Percentiles rank a stretch among this genome's conserved stretches.
These are phyloP conservation scores for Mustela lutreola DNA, from an alignment of 2,113 vertebrate species.

Conservation along the genomic window DNA sequence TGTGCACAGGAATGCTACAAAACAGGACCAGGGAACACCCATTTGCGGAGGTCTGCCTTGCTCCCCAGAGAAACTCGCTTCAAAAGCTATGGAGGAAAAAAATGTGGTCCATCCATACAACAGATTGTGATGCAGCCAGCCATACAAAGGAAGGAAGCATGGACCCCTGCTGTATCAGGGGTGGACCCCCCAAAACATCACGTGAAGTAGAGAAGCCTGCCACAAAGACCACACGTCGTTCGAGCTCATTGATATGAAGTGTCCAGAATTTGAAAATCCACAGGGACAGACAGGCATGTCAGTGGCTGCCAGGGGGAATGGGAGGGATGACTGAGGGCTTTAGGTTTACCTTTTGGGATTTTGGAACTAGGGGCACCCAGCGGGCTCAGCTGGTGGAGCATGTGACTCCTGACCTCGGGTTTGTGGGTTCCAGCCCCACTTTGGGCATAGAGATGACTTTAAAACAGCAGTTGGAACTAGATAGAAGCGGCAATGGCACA, in stretches of 20 bases:
- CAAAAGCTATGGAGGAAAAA: not conserved
- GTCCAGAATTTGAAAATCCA: not conserved
- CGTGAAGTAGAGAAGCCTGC: not conserved
- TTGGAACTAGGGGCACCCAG: too few relatives aligned
- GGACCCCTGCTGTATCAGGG: not conserved
- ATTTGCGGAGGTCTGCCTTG: not conserved
- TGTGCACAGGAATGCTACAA: slow-evolving; percentile 93
- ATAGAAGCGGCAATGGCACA: rapidly evolving
- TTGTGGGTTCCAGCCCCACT: not conserved
- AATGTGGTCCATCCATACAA: not conserved
- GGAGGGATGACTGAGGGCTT: not conserved
- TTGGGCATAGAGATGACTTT: not conserved
- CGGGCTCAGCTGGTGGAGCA: not conserved
- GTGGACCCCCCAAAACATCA: not conserved
- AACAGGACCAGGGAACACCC: rapidly evolving
- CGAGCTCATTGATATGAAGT: not conserved
- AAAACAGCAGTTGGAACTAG: not conserved
- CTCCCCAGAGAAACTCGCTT: not conserved
- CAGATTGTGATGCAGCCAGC: rapidly evolving
- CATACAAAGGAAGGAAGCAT: not conserved
- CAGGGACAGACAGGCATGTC: not conserved
- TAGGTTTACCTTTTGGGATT: not conserved
- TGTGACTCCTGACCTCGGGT: not conserved
- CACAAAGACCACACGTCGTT: not conserved
- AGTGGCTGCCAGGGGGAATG: not conserved